Percentiles rank a stretch among this genome's conserved stretches.
Evolutionary conservation across 2,797 vertebrate genomes (phyloP).

Genomic region (Microctenopoma stevenorrisi): DNA sequence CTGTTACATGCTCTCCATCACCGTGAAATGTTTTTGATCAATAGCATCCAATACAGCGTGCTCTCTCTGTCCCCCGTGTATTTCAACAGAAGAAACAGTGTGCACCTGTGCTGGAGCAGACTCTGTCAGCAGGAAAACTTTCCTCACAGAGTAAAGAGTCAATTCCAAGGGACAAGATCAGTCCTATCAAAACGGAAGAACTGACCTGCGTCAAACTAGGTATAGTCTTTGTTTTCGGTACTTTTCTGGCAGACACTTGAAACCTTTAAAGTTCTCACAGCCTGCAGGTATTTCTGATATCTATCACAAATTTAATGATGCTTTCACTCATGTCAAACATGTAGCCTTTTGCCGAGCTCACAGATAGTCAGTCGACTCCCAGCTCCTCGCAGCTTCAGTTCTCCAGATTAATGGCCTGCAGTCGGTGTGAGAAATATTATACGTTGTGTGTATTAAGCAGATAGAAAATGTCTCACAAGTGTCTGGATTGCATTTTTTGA

Average conservation of each 20-base stretch:
- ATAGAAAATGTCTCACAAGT: conserved; percentile 30
- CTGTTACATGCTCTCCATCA: conserved; percentile 33
- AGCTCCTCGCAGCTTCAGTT: conserved; percentile 7
- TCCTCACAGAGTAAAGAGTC: conserved; percentile 58
- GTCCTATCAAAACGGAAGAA: conserved; percentile 57
- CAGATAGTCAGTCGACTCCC: conserved; percentile 20
- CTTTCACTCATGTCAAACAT: conserved; percentile 22
- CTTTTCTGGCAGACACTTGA: conserved; percentile 18
- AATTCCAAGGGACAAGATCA: conserved; percentile 63
- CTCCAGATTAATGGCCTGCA: conserved; percentile 26
- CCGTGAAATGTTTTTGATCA: conserved; percentile 56
- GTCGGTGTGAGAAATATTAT: neutral
- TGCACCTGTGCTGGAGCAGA: conserved; percentile 69
- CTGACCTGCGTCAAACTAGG: conserved; percentile 67
- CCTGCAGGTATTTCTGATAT: conserved; percentile 5
- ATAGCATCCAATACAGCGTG: conserved; percentile 42
- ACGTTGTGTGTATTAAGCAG: conserved; percentile 11
- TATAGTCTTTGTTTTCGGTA: conserved; percentile 45
- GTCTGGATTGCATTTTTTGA: conserved; percentile 14
- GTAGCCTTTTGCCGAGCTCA: conserved; percentile 13
- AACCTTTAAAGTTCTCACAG: conserved; percentile 9
- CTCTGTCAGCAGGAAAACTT: conserved; percentile 55
- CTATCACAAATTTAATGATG: conserved; percentile 20
- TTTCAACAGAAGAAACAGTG: conserved; percentile 79
- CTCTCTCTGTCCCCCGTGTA: conserved; percentile 51